Evolutionary conservation across 2,797 vertebrate species (phyloP).

Genomic region (Poeciliopsis paucimaculata): DNA sequence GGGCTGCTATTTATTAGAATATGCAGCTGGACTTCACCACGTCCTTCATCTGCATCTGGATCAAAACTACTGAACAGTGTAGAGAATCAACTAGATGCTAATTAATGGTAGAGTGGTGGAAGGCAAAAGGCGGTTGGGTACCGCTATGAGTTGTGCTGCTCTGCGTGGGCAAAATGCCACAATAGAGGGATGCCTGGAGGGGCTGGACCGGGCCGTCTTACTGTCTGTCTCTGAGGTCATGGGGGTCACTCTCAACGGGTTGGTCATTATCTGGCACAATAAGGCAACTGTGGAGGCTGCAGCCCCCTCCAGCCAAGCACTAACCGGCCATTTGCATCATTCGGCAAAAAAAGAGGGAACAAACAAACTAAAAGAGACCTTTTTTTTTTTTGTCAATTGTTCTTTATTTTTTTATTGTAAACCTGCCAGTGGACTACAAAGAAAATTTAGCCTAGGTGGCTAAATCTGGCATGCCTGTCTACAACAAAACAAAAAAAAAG

Average conservation of each 20-base stretch:
- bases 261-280: slow-evolving; percentile 77
- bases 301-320: slow-evolving; percentile 30
- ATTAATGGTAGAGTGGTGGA: slow-evolving; percentile 14
- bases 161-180: slow-evolving; percentile 70
- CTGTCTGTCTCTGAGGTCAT: slow-evolving; percentile 72
- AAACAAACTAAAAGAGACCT: slow-evolving; percentile 19
- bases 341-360: slow-evolving; percentile 30
- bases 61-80: slow-evolving; percentile 14
- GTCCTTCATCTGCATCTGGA: slow-evolving; percentile 20
- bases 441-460: too few relatives aligned
- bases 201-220: slow-evolving; percentile 55
- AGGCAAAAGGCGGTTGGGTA: slow-evolving; percentile 15
- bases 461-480: too few relatives aligned
- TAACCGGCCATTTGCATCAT: slow-evolving; percentile 46
- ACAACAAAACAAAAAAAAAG: neutral
- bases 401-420: too few relatives aligned
- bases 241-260: slow-evolving; percentile 72
- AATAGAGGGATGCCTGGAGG: slow-evolving; percentile 61
- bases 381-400: neutral
- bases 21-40: slow-evolving; percentile 7
- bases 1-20: neutral
- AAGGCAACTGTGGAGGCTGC: slow-evolving; percentile 61
- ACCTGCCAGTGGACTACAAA: too few relatives aligned
- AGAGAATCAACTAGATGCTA: slow-evolving; percentile 5
- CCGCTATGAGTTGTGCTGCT: slow-evolving; percentile 31